Evolutionary conservation across 2,113 vertebrate species (phyloP), one percentile per base, ranked within the genome.

Genomic region (Neomonachus schauinslandi): DNA sequence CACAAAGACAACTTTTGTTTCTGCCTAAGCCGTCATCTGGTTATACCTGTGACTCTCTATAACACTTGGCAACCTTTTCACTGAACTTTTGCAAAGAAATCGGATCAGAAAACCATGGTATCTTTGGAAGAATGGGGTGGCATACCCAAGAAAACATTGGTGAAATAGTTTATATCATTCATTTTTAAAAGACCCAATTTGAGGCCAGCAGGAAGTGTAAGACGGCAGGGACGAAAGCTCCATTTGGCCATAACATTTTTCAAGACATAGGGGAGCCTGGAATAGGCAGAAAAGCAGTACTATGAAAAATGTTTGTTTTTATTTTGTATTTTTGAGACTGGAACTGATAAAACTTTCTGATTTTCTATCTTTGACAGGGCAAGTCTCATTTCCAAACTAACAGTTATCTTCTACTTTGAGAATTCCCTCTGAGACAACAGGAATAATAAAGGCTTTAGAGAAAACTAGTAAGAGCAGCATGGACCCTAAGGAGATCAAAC

Each of bases 381-480:
- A 4, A 84, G 51, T 92, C 22, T 92, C 65, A 86, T 91, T 81
- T 94, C 55, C 76, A 77, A 95, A 91, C 4, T 71, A 63, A 71
- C 26, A 53, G 55, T 51, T 65, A 77, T 65, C 10, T 82, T 96
- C 49, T 81, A 90, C 19, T 88, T 71, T 26, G 77, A 89, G 72
- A 80, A 53, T 31, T 79, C 22, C n/a, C 49, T 13, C 72, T 63
- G 69, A 67, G 79, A 57, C n/a, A n/a, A 88, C 1, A 74, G 61
- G 57, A 90, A 94, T 67, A 49, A 91, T 65, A 77, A 59, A 61
- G 57, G 36, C 31, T 72, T 95, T 95, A 59, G 55, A 84, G 39
- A 72, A 90, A 82, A 88, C 39, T 49, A 22, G 63, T 80, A 84
- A 95, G 13, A 85, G 67, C 33, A 92, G 74, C 9, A 79, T 1